A percentile compares a stretch with the other conserved stretches of the same genome.
Conservation (phyloP, 2,888 invertebrate species). For the Acrobasis repandana region DNA sequence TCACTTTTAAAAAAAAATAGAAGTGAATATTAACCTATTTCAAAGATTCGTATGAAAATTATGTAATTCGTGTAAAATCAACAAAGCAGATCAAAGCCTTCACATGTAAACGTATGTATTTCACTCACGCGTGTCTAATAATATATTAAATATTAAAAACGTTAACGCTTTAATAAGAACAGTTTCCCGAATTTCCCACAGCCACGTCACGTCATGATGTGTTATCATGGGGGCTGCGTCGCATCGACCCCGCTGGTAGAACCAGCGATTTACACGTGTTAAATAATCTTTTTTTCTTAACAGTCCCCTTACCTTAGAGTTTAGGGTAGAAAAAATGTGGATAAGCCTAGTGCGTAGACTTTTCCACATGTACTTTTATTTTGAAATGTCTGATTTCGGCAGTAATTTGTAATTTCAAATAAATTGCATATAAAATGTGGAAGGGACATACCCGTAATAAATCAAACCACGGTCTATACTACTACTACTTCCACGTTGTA, state of each 20-base stretch:
- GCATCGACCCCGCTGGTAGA: background rate
- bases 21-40: no score
- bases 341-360: no score
- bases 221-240: constrained; percentile 25
- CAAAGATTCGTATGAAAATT: background rate
- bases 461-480: no score
- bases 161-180: constrained; percentile 36
- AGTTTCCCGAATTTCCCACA: constrained; percentile 39
- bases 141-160: constrained; percentile 39
- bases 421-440: no score
- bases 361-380: no score
- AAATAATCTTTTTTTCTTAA: background rate
- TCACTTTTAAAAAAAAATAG: no score
- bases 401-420: no score
- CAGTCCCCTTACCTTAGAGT: no score
- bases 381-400: no score
- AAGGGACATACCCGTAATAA: no score
- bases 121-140: background rate
- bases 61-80: background rate
- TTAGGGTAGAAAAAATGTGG: no score
- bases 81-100: background rate
- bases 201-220: constrained; percentile 33
- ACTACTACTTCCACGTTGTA: no score
- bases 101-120: background rate
- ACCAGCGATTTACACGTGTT: background rate